phyloP scores from a whole-genome alignment of 1,140 invertebrate species.

The Drosophila suzukii region DNA sequence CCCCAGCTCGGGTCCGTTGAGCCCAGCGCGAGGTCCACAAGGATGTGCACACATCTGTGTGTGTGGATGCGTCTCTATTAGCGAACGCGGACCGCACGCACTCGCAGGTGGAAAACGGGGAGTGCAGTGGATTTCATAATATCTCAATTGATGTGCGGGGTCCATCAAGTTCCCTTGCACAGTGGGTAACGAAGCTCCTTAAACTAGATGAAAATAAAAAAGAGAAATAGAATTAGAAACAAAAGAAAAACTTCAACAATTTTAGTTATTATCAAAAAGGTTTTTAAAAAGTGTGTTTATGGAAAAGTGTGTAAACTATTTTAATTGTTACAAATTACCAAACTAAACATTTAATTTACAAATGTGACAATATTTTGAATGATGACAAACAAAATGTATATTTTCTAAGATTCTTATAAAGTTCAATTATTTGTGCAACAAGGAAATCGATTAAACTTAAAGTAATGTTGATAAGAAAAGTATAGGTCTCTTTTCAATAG shows the following conservation, averaged over 20 bases:
- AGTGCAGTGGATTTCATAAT: constrained; percentile 64
- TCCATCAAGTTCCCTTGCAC: constrained; percentile 19
- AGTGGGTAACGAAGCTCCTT: constrained; percentile 22
- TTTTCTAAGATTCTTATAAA: too few relatives aligned
- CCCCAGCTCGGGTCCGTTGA: neutral
- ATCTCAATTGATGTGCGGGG: constrained; percentile 71
- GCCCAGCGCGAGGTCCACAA: constrained; percentile 15
- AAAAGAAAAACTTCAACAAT: neutral
- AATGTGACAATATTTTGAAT: too few relatives aligned
- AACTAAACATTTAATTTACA: too few relatives aligned
- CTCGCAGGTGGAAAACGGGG: constrained; percentile 17
- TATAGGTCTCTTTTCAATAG: too few relatives aligned
- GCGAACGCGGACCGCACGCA: constrained; percentile 67
- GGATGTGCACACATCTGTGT: constrained; percentile 28
- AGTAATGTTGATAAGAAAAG: too few relatives aligned
- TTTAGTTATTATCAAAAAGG: too few relatives aligned
- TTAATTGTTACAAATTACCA: too few relatives aligned
- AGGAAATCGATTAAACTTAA: too few relatives aligned
- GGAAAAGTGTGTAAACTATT: too few relatives aligned
- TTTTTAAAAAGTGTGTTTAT: too few relatives aligned
- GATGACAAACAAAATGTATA: too few relatives aligned
- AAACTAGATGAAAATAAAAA: neutral
- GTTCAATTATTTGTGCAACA: too few relatives aligned
- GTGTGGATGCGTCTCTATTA: constrained; percentile 70
- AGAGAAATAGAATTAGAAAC: neutral